Evolutionary conservation across 2,797 vertebrate species (phyloP), one percentile per base, ranked within the genome.

Genomic region (Rhadinocentrus ornatus): DNA sequence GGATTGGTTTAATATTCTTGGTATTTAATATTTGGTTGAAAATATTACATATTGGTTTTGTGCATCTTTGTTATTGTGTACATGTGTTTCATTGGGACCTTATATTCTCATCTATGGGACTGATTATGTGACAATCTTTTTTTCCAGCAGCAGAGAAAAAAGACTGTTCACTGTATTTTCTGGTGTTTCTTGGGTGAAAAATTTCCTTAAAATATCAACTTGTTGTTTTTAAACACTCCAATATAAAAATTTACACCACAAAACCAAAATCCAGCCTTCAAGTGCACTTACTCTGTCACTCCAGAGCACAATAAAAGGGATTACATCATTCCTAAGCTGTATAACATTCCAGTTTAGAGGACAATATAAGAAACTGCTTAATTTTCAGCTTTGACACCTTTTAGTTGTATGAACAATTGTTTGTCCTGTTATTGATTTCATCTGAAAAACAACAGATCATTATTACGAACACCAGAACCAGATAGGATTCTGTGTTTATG

Each of bases 381-480:
- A 41, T 16, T 41, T 41, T 41, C 18, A 44, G n/a, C n/a, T n/a
- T 22, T 10, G 9, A 37, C 11, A 39, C 11, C 18, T 46, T 46
- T 46, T 20, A 20, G 2, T 44, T 44, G n/a, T 7, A 48, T 48
- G 20, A 41, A 48, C 9, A 6, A 46, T 32, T 48, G 44, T 48
- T 41, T 29, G 24, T 27, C 57, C 24, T 34, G 1, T 57, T 55
- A 35, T n/a, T 13, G 27, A 7, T 39, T 18, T 7, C 7, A 44
- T 29, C 12, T 8, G 26, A 31, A 54, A 54, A 2, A 6, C 3
- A 59, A 29, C 46, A 56, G 34, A 73, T 75, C 67, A 56, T 39
- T 46, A 32, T 65, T 60, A 67, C 39, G 60, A 62, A 79, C 62
- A 75, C 58, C 60, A 39, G 5, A 29, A 60, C 34, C 27, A 18